A percentile compares a stretch with the other conserved stretches of the same genome.
Evolutionary conservation across 2,888 invertebrate genomes (phyloP).

Genomic region (Hemistola chrysoprasaria): DNA sequence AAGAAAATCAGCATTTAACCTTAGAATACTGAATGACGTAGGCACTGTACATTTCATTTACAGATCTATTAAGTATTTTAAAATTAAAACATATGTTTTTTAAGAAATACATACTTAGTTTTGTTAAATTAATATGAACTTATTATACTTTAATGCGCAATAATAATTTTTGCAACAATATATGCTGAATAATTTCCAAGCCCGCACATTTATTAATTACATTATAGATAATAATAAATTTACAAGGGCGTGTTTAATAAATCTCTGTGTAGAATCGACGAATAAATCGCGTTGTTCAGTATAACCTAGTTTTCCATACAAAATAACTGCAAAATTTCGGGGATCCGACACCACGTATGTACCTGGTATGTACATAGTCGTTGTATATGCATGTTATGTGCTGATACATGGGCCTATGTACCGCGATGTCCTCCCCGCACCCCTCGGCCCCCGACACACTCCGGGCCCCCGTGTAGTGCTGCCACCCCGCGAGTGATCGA

Average conservation of each 20-base stretch:
- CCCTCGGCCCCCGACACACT: slow-evolving; percentile 43
- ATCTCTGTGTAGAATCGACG: slow-evolving; percentile 26
- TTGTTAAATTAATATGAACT: too few species aligned
- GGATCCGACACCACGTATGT: slow-evolving; percentile 40
- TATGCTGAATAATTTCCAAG: too few species aligned
- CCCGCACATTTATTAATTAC: not conserved
- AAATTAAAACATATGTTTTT: too few species aligned
- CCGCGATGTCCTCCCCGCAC: slow-evolving; percentile 53
- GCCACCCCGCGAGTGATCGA: slow-evolving; percentile 70
- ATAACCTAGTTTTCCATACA: slow-evolving; percentile 81
- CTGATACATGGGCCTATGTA: slow-evolving; percentile 74
- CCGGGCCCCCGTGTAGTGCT: slow-evolving; percentile 62
- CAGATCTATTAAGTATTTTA: too few species aligned
- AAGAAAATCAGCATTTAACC: too few species aligned
- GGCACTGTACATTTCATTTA: too few species aligned
- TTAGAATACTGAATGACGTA: too few species aligned
- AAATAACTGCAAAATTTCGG: slow-evolving; percentile 81
- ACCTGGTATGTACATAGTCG: slow-evolving; percentile 59
- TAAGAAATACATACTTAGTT: too few species aligned
- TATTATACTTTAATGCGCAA: too few species aligned
- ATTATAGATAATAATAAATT: slow-evolving; percentile 4
- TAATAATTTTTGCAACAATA: too few species aligned
- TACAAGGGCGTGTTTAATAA: slow-evolving; percentile 5
- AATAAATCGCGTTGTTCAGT: slow-evolving; percentile 58
- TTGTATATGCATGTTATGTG: slow-evolving; percentile 66